Conservation (phyloP, 2,113 vertebrate genomes). For the Urocitellus parryii region DNA sequence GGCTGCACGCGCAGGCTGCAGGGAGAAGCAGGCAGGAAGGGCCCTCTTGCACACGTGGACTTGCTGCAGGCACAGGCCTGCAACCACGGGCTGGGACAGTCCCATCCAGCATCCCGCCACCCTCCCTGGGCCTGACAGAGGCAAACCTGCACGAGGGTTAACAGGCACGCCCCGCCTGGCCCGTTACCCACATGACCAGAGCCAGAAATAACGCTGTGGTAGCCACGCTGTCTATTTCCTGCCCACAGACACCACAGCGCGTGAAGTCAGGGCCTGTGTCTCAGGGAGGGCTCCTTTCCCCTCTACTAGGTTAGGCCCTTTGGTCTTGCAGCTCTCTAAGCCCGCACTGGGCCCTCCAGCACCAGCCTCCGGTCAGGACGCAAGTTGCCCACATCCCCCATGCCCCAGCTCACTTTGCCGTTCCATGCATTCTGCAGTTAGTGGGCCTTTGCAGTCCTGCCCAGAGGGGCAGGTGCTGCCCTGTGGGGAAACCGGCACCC, state of each 20-base stretch:
- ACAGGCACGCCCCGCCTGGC: neutral
- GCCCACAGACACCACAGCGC: neutral
- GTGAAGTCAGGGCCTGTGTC: neutral
- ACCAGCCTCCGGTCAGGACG: accelerated
- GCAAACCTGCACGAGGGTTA: neutral
- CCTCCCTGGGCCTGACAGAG: neutral
- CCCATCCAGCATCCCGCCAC: too few species aligned
- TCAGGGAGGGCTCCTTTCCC: neutral
- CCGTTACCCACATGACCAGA: neutral
- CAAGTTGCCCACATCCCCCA: neutral
- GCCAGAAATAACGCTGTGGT: neutral
- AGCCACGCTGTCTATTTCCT: constrained; percentile 5
- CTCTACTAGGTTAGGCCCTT: neutral
- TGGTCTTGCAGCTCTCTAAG: neutral
- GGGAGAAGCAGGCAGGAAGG: neutral
- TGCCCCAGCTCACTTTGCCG: accelerated
- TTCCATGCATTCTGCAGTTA: accelerated
- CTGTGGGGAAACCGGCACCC: accelerated
- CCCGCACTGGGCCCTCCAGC: neutral
- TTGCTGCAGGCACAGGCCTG: neutral
- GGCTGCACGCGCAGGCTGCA: too few species aligned
- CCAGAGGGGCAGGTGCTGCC: neutral
- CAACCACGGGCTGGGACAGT: accelerated
- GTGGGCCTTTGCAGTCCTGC: accelerated
- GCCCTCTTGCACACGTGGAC: accelerated